These are phyloP conservation scores for Drosophila athabasca DNA, from an alignment of 1,140 invertebrate genomes.

Conservation along the genomic window DNA sequence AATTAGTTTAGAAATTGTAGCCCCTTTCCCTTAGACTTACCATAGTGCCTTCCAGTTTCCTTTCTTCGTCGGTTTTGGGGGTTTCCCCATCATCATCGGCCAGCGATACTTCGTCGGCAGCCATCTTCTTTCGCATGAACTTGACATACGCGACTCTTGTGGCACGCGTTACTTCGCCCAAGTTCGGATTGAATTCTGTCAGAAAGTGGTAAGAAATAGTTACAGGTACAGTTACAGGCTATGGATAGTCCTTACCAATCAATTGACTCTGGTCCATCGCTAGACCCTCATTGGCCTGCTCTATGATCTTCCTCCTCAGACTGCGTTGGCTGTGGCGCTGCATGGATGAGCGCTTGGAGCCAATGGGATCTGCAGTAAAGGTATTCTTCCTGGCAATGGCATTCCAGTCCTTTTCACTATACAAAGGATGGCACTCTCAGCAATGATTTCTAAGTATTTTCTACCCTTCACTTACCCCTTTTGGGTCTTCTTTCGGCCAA, in stretches of 20 bases:
- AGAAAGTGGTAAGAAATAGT: background rate
- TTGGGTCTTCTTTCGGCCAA: slow-evolving; percentile 87
- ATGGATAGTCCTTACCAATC: slow-evolving; percentile 84
- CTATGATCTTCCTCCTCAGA: slow-evolving; percentile 87
- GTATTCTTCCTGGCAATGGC: slow-evolving; percentile 90
- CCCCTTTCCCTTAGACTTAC: slow-evolving; percentile 18
- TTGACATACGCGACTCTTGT: slow-evolving; percentile 93
- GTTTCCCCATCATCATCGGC: slow-evolving; percentile 39
- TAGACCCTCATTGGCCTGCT: slow-evolving; percentile 85
- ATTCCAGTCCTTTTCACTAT: slow-evolving; percentile 92
- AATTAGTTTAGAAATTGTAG: background rate
- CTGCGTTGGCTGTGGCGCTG: slow-evolving; percentile 88
- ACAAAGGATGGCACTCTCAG: background rate
- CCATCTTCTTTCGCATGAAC: slow-evolving; percentile 89
- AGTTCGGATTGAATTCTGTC: slow-evolving; percentile 91
- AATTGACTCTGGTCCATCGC: slow-evolving; percentile 72
- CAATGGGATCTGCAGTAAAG: slow-evolving; percentile 89
- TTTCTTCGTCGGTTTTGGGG: slow-evolving; percentile 25
- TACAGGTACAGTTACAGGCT: no score
- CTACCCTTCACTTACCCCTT: slow-evolving; percentile 78
- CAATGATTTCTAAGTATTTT: fast-evolving
- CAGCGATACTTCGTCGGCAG: slow-evolving; percentile 71
- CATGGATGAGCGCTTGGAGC: slow-evolving; percentile 87
- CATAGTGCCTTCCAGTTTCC: slow-evolving; percentile 48
- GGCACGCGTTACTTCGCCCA: slow-evolving; percentile 88